Percentiles rank a stretch among this genome's conserved stretches.
These are phyloP conservation scores for Acanthaster planci DNA, from an alignment of 35 echinoderm and acorn worm species.

Conservation along the genomic window DNA sequence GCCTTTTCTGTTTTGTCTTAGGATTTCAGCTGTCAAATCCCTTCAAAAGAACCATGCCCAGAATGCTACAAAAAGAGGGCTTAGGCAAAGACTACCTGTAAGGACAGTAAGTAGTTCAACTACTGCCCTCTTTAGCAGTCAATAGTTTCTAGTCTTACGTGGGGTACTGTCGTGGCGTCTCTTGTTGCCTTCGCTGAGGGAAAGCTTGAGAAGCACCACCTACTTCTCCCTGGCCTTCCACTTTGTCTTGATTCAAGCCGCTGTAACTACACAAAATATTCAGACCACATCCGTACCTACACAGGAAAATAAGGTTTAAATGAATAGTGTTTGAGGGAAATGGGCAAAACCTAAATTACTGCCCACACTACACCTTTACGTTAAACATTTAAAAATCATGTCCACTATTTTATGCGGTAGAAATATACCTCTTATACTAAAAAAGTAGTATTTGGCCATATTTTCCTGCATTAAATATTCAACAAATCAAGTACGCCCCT, in stretches of 20 bases:
- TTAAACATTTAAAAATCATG: too few species aligned
- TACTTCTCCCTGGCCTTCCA: slow-evolving; percentile 92
- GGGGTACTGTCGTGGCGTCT: slow-evolving; percentile 92
- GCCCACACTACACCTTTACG: too few species aligned
- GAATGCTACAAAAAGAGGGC: not conserved
- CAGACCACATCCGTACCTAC: not conserved
- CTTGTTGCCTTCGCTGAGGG: slow-evolving; percentile 89
- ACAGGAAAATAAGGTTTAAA: not conserved
- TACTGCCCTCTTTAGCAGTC: not conserved
- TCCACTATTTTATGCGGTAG: too few species aligned
- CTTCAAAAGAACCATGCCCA: too few species aligned
- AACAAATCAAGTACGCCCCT: too few species aligned
- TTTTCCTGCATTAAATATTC: too few species aligned
- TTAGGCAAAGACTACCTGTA: not conserved
- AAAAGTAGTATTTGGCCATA: too few species aligned
- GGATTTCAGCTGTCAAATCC: too few species aligned
- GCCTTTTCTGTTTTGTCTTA: too few species aligned
- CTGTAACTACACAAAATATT: slow-evolving; percentile 9
- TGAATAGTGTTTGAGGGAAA: not conserved
- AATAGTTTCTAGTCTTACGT: slow-evolving; percentile 34
- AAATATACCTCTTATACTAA: too few species aligned
- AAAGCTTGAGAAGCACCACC: slow-evolving; percentile 99
- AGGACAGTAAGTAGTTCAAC: not conserved
- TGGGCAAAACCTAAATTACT: too few species aligned
- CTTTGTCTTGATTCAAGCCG: slow-evolving; percentile 72